Conservation (phyloP, 53 echinoderm and acorn worm genomes). For the Mesocentrotus franciscanus region DNA sequence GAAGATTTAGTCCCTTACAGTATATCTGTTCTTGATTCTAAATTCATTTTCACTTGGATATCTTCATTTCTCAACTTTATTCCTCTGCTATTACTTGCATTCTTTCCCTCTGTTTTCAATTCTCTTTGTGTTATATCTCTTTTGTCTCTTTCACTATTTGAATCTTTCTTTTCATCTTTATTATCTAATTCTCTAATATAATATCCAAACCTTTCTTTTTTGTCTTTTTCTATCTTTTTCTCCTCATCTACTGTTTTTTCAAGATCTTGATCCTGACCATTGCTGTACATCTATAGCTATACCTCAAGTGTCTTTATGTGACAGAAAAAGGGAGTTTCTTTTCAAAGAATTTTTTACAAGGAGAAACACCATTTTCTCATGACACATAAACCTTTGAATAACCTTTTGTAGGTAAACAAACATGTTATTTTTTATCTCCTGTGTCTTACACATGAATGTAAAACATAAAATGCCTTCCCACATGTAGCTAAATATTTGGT, state of each 20-base stretch:
- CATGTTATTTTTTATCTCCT: slow-evolving; percentile 15
- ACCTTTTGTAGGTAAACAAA: slow-evolving; percentile 35
- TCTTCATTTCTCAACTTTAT: not conserved
- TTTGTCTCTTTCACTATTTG: not conserved
- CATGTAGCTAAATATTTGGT: slow-evolving; percentile 26
- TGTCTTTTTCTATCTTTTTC: not conserved
- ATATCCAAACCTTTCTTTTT: not conserved
- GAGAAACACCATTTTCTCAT: slow-evolving; percentile 1
- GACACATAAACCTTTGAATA: slow-evolving; percentile 29
- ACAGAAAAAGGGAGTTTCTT: not conserved
- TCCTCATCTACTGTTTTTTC: not conserved
- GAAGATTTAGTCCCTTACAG: not conserved
- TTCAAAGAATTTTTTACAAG: not conserved
- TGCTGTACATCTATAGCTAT: not conserved
- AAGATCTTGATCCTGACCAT: not conserved
- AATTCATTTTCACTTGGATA: not conserved
- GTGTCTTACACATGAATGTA: not conserved
- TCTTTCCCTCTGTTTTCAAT: not conserved
- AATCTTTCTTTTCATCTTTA: not conserved
- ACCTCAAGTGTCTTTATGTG: not conserved
- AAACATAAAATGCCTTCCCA: not conserved
- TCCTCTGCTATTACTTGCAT: not conserved
- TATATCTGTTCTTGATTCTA: slow-evolving; percentile 5
- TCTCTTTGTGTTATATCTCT: not conserved
- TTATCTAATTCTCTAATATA: not conserved